phyloP scores from a whole-genome alignment of 2,113 vertebrate species.

The Cochlearius cochlearius region DNA sequence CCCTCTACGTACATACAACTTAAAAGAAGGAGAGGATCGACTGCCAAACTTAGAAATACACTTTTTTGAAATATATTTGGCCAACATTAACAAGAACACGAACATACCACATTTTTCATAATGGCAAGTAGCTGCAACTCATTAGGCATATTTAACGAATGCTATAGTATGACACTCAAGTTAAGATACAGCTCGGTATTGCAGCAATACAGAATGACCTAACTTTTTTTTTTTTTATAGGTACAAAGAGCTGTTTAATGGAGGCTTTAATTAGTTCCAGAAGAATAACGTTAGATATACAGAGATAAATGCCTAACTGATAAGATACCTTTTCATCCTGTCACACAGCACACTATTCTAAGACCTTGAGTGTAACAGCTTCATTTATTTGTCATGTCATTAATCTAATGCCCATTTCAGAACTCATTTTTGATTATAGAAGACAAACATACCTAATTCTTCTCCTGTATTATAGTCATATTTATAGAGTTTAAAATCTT shows the following conservation, averaged over 20 bases:
- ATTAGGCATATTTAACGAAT: background rate
- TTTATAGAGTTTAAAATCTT: constrained; percentile 99
- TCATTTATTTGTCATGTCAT: background rate
- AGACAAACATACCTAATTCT: constrained; percentile 87
- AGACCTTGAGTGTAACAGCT: background rate
- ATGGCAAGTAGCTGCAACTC: background rate
- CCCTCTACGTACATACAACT: background rate
- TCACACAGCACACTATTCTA: background rate
- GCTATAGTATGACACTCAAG: background rate
- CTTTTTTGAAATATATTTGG: background rate
- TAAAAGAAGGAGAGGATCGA: background rate
- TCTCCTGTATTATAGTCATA: constrained; percentile 96
- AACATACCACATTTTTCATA: background rate
- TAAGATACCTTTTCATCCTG: background rate
- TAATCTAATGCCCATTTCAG: background rate
- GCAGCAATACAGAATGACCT: background rate
- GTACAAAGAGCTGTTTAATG: background rate
- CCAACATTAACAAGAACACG: background rate
- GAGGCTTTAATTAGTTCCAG: background rate
- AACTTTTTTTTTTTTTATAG: background rate
- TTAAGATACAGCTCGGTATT: background rate
- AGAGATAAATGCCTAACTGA: background rate
- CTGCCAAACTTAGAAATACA: background rate
- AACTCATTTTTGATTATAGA: background rate
- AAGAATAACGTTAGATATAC: background rate